Conservation (phyloP, 2,797 vertebrate species). For the Dallia pectoralis region DNA sequence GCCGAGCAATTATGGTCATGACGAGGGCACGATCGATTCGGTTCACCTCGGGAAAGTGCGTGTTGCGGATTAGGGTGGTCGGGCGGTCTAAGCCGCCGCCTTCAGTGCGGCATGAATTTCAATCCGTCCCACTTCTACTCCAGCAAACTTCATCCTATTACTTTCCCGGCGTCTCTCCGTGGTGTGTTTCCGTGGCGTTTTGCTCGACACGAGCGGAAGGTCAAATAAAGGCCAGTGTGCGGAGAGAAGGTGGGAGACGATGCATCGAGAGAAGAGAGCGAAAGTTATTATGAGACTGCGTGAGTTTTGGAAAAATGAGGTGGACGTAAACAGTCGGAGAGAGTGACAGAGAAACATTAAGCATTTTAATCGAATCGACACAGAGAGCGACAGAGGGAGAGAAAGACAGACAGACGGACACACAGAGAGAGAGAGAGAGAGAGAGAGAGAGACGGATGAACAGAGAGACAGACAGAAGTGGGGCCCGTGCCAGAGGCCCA, state of each 20-base stretch:
- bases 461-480: neutral
- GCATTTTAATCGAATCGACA: neutral
- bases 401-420: too few species aligned
- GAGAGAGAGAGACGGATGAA: neutral
- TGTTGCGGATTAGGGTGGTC: too few species aligned
- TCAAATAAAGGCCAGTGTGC: neutral
- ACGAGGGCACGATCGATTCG: constrained; percentile 67
- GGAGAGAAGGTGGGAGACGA: too few species aligned
- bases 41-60: neutral
- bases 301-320: neutral
- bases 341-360: neutral
- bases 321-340: neutral
- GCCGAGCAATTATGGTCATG: constrained; percentile 67
- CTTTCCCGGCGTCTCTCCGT: neutral
- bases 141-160: too few species aligned
- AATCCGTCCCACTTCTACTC: too few species aligned
- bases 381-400: neutral
- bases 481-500: constrained; percentile 39
- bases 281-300: neutral
- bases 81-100: too few species aligned
- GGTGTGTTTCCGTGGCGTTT: neutral
- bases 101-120: too few species aligned
- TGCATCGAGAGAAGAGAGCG: neutral
- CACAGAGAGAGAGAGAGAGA: neutral
- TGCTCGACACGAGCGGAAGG: constrained; percentile 29